Conservation (phyloP, 2,797 vertebrate genomes). For the Peromyscus melanophrys region DNA sequence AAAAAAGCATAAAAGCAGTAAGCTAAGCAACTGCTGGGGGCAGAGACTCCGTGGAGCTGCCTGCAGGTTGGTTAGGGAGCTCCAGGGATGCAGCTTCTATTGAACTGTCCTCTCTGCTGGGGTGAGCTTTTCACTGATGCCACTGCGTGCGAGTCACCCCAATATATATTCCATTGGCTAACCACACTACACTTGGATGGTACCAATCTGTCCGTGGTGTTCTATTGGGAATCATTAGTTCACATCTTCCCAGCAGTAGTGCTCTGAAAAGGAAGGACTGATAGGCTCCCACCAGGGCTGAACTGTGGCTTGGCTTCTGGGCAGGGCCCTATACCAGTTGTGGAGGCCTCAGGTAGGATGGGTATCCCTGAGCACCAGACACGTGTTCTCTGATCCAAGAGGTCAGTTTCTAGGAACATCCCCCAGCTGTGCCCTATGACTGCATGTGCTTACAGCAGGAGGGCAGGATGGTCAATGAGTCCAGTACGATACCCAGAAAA, state of each 20-base stretch:
- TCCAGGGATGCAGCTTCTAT: neutral
- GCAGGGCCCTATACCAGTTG: neutral
- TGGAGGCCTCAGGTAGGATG: fast-evolving
- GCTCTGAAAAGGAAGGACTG: neutral
- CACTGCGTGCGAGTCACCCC: neutral
- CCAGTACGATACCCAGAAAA: neutral
- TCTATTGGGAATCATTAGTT: neutral
- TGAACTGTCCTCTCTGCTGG: neutral
- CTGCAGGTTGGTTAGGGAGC: neutral
- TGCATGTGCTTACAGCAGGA: fast-evolving
- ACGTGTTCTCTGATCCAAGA: neutral
- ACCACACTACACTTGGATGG: neutral
- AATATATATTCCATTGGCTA: neutral
- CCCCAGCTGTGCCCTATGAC: neutral
- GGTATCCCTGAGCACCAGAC: neutral
- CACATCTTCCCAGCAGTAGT: neutral
- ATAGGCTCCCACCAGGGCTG: too few relatives aligned
- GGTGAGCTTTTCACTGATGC: neutral
- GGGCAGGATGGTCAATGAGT: neutral
- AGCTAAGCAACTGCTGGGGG: neutral
- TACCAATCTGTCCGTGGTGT: neutral
- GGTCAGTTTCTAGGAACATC: neutral
- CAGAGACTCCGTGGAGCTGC: neutral
- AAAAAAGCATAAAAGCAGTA: neutral
- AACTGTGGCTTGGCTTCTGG: neutral